A percentile compares a stretch with the other conserved stretches of the same genome.
These are phyloP conservation scores for Labrus mixtus DNA, from an alignment of 2,113 vertebrate genomes.

Conservation along the genomic window DNA sequence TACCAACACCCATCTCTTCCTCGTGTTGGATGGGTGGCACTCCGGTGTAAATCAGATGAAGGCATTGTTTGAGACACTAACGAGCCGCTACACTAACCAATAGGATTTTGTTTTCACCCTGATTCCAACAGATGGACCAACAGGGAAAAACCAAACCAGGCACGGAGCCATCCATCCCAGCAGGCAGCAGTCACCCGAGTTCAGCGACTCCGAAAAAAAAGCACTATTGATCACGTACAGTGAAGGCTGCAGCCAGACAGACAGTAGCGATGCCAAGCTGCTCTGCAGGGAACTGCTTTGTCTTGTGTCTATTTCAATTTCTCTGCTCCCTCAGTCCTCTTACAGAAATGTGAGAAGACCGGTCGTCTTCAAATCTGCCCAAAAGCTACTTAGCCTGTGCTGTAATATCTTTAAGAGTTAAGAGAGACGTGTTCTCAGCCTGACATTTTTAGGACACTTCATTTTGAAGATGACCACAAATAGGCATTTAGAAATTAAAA, in stretches of 20 bases:
- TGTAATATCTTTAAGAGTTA: background rate
- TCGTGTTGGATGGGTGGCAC: background rate
- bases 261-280: slow-evolving; percentile 17
- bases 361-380: background rate
- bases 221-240: slow-evolving; percentile 25
- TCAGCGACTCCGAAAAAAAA: slow-evolving; percentile 29
- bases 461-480: too few species aligned
- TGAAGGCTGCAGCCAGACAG: slow-evolving; percentile 23
- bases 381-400: background rate
- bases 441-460: slow-evolving; percentile 29
- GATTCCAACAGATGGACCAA: slow-evolving; percentile 32
- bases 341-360: background rate
- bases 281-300: slow-evolving; percentile 21
- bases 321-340: background rate
- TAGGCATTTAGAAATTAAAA: too few species aligned
- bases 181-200: slow-evolving; percentile 11
- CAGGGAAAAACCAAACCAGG: background rate
- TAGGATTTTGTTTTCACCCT: background rate
- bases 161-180: slow-evolving; percentile 25
- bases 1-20: background rate
- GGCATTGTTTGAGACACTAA: background rate
- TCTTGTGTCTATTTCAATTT: slow-evolving; percentile 1
- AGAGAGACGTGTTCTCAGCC: background rate
- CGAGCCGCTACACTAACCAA: background rate
- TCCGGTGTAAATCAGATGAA: background rate